A percentile compares a stretch with the other conserved stretches of the same genome.
These are phyloP conservation scores for Podarcis lilfordi DNA, from an alignment of 2,797 vertebrate species.

Conservation along the genomic window DNA sequence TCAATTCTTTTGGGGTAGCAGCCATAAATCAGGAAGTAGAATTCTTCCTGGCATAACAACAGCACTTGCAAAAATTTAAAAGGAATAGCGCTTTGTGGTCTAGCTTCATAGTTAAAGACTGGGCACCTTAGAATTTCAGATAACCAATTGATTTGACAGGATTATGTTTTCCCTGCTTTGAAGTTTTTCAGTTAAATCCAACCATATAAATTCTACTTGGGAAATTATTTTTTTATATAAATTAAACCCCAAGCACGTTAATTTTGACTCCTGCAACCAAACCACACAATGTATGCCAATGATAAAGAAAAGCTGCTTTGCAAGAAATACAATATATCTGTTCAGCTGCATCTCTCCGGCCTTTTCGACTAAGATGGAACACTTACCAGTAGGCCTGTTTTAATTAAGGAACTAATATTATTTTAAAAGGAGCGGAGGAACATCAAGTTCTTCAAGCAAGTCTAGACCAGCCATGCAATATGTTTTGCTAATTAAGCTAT, in stretches of 20 bases:
- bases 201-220: constrained; percentile 5
- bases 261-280: background rate
- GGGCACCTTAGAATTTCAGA: background rate
- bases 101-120: background rate
- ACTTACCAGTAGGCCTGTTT: background rate
- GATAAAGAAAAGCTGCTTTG: background rate
- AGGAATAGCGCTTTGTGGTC: background rate
- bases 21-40: background rate
- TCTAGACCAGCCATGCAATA: background rate
- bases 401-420: constrained; percentile 4
- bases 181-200: constrained; percentile 20
- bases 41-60: background rate
- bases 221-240: background rate
- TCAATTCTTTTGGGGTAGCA: background rate
- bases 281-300: background rate
- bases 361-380: constrained; percentile 2
- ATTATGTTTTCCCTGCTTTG: background rate
- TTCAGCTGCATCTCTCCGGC: background rate
- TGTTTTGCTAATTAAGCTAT: constrained; percentile 10
- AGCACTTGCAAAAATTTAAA: background rate
- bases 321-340: background rate
- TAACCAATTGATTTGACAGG: constrained; percentile 2
- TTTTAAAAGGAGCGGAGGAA: constrained; percentile 24
- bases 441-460: background rate
- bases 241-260: background rate